These are phyloP conservation scores for Alviniconcha marisindica DNA, from an alignment of 1,140 invertebrate species.

Conservation along the genomic window DNA sequence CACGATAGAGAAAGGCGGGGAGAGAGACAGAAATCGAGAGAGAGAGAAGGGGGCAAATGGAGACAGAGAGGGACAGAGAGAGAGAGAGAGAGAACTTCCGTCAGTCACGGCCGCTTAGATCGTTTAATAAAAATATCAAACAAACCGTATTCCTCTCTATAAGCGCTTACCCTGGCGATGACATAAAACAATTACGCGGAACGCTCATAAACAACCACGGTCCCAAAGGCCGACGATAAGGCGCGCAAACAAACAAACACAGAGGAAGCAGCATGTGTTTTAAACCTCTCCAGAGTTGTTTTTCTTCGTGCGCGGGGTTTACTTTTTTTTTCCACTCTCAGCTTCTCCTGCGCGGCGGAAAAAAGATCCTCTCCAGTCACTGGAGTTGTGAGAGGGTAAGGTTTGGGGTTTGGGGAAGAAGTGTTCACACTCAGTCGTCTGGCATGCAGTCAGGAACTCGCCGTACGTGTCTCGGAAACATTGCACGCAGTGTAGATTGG, in stretches of 20 bases:
- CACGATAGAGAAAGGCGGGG: too few relatives aligned
- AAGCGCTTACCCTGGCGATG: background rate
- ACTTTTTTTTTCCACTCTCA: background rate
- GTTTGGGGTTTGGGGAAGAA: too few relatives aligned
- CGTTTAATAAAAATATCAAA: conserved; percentile 31
- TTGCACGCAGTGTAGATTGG: too few relatives aligned
- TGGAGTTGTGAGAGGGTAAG: too few relatives aligned
- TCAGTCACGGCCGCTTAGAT: conserved; percentile 11
- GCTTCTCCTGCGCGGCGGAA: background rate
- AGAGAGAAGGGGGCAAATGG: too few relatives aligned
- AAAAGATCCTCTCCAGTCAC: background rate
- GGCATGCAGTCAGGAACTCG: too few relatives aligned
- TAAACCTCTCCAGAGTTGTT: conserved; percentile 1
- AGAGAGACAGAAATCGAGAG: too few relatives aligned
- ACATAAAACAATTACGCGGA: background rate
- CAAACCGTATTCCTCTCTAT: background rate
- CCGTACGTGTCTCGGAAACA: too few relatives aligned
- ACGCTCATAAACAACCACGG: conserved; percentile 16
- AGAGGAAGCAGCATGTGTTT: conserved; percentile 13
- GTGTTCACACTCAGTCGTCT: too few relatives aligned
- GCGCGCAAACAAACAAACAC: conserved; percentile 33
- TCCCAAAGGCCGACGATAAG: background rate
- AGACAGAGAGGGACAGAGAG: too few relatives aligned
- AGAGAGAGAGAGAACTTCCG: background rate
- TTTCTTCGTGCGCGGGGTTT: conserved; percentile 6